Evolutionary conservation across 2,888 invertebrate genomes (phyloP).

Genomic region (Biston stratarius): DNA sequence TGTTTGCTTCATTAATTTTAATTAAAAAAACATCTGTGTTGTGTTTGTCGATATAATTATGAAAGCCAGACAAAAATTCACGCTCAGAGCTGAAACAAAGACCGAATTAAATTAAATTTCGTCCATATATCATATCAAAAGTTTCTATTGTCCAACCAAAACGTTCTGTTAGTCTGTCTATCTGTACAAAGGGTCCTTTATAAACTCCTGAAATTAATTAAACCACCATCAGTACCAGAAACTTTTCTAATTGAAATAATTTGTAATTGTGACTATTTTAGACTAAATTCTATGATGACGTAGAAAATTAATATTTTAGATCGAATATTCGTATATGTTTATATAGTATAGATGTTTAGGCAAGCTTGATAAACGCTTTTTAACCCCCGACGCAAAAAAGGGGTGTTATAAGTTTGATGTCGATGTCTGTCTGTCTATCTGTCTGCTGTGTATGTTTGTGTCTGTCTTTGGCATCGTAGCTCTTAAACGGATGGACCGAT

Average conservation of each 20-base stretch:
- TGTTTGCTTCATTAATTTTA: no score
- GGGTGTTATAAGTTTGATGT: no score
- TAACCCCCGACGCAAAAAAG: no score
- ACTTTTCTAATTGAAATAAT: slow-evolving; percentile 29
- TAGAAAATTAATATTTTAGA: background rate
- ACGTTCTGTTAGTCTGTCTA: slow-evolving; percentile 26
- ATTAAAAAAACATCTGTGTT: no score
- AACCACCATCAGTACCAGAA: slow-evolving; percentile 22
- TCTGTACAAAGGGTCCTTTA: slow-evolving; percentile 18
- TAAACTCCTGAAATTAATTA: slow-evolving; percentile 31
- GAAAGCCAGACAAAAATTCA: slow-evolving; percentile 3
- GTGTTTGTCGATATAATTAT: no score
- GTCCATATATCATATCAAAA: slow-evolving; percentile 24
- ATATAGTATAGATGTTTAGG: background rate
- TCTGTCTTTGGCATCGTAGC: no score
- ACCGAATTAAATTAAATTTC: slow-evolving; percentile 15
- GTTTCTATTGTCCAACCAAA: slow-evolving; percentile 26
- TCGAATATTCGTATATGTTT: background rate
- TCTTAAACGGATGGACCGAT: no score
- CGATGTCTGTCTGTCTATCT: no score
- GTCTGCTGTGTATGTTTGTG: no score
- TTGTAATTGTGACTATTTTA: slow-evolving; percentile 20
- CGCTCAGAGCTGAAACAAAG: slow-evolving; percentile 8
- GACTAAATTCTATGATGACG: background rate
- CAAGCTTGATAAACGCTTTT: background rate